Percentiles rank a stretch among this genome's conserved stretches.
Evolutionary conservation across 2,888 invertebrate genomes (phyloP).

Genomic region (Coremacera marginata): DNA sequence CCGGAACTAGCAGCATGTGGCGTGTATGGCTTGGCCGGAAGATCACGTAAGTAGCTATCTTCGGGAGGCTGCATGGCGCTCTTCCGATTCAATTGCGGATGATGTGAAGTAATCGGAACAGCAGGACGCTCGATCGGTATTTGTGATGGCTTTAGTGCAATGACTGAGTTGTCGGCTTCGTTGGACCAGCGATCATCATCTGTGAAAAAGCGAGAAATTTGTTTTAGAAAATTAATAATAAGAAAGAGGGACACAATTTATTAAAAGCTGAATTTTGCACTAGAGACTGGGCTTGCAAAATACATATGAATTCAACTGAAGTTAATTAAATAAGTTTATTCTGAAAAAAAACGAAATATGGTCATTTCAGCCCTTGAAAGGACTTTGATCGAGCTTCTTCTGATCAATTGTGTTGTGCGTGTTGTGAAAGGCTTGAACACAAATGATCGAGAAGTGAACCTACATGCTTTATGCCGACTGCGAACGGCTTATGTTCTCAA

Average conservation of each 20-base stretch:
- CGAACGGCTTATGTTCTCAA: no score
- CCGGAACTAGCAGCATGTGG: conserved; percentile 49
- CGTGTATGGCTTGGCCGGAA: conserved; percentile 66
- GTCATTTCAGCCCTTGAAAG: no score
- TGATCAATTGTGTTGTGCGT: no score
- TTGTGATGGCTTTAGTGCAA: conserved; percentile 66
- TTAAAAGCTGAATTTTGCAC: not conserved
- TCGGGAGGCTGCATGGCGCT: conserved; percentile 65
- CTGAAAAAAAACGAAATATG: no score
- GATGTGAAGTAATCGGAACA: conserved; percentile 52
- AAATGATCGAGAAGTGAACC: no score
- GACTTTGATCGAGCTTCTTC: no score
- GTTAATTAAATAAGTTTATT: no score
- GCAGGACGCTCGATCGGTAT: conserved; percentile 58
- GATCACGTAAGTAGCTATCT: conserved; percentile 65
- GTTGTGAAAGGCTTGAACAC: no score
- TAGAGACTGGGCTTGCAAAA: no score
- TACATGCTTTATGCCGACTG: no score
- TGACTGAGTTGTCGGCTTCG: conserved; percentile 68
- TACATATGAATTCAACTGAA: no score
- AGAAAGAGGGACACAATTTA: not conserved
- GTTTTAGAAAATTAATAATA: not conserved
- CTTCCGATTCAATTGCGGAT: conserved; percentile 63
- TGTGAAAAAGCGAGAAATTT: conserved; percentile 40
- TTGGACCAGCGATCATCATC: conserved; percentile 69